Conservation (phyloP, 2,113 vertebrate species). For the Emberiza fucata region DNA sequence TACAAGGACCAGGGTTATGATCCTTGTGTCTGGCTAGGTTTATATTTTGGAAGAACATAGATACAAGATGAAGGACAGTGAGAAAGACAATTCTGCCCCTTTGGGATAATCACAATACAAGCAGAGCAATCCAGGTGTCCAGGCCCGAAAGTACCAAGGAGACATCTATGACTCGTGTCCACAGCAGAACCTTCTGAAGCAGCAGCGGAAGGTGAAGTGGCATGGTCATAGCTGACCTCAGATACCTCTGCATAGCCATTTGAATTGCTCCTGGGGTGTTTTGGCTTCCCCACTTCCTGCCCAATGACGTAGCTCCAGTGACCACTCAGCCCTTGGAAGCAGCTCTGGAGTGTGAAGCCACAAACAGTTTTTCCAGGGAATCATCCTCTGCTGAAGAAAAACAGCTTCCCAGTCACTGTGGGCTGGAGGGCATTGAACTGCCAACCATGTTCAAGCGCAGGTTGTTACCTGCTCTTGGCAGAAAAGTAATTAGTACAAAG, state of each 20-base stretch:
- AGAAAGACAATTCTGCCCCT: not conserved
- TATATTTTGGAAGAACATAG: not conserved
- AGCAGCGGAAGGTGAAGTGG: not conserved
- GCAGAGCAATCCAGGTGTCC: not conserved
- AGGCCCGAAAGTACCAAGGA: not conserved
- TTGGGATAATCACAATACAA: accelerated
- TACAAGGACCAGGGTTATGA: not conserved
- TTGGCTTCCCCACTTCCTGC: constrained; percentile 12
- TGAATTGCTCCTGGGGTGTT: not conserved
- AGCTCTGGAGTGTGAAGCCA: not conserved
- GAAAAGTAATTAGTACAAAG: not conserved
- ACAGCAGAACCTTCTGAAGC: not conserved
- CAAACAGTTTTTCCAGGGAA: not conserved
- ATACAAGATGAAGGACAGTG: not conserved
- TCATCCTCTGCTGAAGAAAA: not conserved
- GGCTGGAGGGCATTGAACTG: not conserved
- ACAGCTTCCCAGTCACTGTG: not conserved
- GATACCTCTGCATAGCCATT: not conserved
- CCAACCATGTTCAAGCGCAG: not conserved
- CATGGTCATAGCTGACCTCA: not conserved
- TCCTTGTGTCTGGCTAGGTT: not conserved
- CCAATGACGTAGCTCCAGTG: accelerated
- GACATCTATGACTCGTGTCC: not conserved
- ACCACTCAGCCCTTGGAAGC: not conserved
- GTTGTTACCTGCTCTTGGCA: not conserved